Evolutionary conservation across 2,113 vertebrate genomes (phyloP).

Genomic region (Cyanocitta stelleri): DNA sequence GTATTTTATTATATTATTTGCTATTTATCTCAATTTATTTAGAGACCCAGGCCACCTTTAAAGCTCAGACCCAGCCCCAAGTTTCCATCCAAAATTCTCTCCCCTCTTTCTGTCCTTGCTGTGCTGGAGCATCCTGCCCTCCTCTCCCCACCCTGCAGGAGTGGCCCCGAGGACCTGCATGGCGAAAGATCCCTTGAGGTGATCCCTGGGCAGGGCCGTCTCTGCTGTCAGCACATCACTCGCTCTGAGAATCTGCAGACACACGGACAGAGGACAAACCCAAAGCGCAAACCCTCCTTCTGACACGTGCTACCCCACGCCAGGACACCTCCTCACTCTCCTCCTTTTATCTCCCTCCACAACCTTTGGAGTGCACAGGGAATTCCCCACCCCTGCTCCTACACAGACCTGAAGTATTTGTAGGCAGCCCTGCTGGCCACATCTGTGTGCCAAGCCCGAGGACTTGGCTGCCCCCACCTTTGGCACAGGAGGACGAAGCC

Average conservation of each 20-base stretch:
- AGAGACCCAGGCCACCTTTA: not conserved
- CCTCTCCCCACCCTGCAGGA: not conserved
- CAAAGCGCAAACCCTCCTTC: not conserved
- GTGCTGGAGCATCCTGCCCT: not conserved
- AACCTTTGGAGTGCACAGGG: not conserved
- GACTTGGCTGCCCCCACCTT: not conserved
- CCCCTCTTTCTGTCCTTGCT: not conserved
- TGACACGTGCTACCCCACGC: accelerated
- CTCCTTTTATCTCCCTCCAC: not conserved
- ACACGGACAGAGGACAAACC: not conserved
- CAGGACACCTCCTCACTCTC: not conserved
- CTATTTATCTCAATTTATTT: not conserved
- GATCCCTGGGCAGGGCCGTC: accelerated
- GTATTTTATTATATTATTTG: not conserved
- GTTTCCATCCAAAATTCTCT: not conserved
- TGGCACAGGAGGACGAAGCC: accelerated
- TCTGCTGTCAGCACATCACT: not conserved
- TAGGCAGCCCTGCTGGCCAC: not conserved
- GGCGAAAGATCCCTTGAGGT: not conserved
- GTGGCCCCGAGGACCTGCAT: accelerated
- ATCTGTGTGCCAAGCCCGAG: accelerated
- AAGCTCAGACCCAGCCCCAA: not conserved
- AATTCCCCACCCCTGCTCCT: not conserved
- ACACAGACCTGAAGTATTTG: too few species aligned
- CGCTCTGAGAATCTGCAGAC: not conserved